Base-by-base conservation (phyloP, 2,113 vertebrate species). In the Indicator indicator region DNA sequence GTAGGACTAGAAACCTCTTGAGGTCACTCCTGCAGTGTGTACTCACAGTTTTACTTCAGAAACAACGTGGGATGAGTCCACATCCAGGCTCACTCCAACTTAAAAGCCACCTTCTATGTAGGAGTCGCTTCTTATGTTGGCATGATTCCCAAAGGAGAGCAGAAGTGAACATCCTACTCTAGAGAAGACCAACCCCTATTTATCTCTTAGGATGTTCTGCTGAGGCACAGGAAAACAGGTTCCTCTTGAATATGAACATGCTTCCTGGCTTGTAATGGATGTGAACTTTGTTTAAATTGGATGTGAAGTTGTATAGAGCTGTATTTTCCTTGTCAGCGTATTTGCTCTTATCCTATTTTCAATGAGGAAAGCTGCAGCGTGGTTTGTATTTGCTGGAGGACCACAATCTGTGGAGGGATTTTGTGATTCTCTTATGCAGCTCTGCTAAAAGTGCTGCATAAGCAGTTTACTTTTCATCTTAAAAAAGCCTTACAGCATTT, bases 311-410 rank as follows among this genome's bases (percentile, higher is more conserved):
- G 81, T 70, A 93, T 12, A 86, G 86, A 30, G 83, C 86, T 0
- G 0, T 62, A 86, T 90, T 93, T 88, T 86, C 86, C 86, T 88
- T 88, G 95, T 95, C 90, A 93, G 95, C 93, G 0, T 78, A 90
- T 93, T 95, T 96, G 73, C 83, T 86, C 80, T 93, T 86, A 94
- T 81, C 90, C 93, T 92, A 24, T 96, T 96, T 95, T 86, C 86
- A 92, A 68, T 38, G 84, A 92, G 86, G 71, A 81, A 55, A 79
- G 89, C 68, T 65, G 59, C 83, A 81, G 54, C 0, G 0, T 46
- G 59, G 86, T 76, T 89, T 94, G 68, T 84, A 87, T 90, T 92
- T 97, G 63, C 94, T 90, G 74, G 67, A 86, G 36, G 26, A 91
- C 88, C 84, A 54, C 59, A 84, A 10, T 90, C 88, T 72, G 73